These are phyloP conservation scores for Toxostoma redivivum DNA, from an alignment of 2,113 vertebrate genomes.

Conservation along the genomic window DNA sequence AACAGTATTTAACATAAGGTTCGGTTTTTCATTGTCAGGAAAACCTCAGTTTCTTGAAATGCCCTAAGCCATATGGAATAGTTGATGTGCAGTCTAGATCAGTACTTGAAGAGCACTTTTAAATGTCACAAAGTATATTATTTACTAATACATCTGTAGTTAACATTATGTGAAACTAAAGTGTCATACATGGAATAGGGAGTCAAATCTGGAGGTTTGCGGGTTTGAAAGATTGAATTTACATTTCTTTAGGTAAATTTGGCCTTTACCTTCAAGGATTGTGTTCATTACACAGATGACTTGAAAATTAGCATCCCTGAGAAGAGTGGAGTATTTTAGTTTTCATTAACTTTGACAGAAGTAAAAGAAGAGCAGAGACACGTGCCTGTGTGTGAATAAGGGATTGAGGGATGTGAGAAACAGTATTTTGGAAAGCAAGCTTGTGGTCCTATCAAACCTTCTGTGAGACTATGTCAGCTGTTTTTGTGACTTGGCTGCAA, in stretches of 20 bases:
- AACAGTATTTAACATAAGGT: background rate
- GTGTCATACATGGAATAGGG: background rate
- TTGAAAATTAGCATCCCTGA: background rate
- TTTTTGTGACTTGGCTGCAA: background rate
- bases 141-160: background rate
- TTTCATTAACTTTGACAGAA: background rate
- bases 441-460: background rate
- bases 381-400: fast-evolving
- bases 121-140: background rate
- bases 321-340: background rate
- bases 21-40: background rate
- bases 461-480: background rate
- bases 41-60: background rate
- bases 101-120: background rate
- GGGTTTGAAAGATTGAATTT: background rate
- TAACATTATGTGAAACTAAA: background rate
- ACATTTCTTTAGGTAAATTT: background rate
- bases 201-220: background rate
- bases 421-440: background rate
- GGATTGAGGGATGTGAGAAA: background rate
- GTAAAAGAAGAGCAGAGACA: background rate
- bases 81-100: background rate
- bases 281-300: background rate
- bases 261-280: background rate
- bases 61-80: background rate